Conservation (phyloP, 2,797 vertebrate species). For the Poecilia wingei region DNA sequence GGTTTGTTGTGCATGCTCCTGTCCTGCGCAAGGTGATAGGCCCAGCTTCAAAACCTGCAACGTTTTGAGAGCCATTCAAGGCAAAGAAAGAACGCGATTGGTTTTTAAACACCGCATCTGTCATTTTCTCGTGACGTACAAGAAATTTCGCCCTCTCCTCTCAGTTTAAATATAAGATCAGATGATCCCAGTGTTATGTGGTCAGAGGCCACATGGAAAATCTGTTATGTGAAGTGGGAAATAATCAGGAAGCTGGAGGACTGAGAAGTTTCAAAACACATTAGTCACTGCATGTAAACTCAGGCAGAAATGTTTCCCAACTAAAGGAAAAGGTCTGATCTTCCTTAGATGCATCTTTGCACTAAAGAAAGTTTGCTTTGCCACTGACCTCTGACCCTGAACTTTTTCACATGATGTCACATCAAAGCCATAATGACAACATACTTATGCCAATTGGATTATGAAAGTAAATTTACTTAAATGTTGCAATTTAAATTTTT, state of each 20-base stretch:
- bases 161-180: not conserved
- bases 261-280: not conserved
- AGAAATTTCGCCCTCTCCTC: not conserved
- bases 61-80: conserved; percentile 52
- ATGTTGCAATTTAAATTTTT: too few relatives aligned
- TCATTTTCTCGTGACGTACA: not conserved
- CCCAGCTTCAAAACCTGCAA: conserved; percentile 42
- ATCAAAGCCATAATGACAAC: not conserved
- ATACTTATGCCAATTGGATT: too few relatives aligned
- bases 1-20: conserved; percentile 70
- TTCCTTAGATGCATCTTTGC: not conserved
- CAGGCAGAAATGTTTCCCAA: not conserved
- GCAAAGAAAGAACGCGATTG: conserved; percentile 48
- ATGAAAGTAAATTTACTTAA: too few relatives aligned
- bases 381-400: not conserved
- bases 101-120: conserved; percentile 13
- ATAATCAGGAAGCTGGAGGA: not conserved
- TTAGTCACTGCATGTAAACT: not conserved
- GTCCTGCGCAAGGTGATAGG: conserved; percentile 42
- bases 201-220: not conserved
- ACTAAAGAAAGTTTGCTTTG: not conserved
- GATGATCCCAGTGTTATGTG: conserved; percentile 2
- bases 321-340: not conserved
- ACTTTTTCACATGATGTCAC: not conserved
- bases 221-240: not conserved